Evolutionary conservation across 2,113 vertebrate genomes (phyloP), one percentile per base, ranked within the genome.

Genomic region (Prietella phreatophila): DNA sequence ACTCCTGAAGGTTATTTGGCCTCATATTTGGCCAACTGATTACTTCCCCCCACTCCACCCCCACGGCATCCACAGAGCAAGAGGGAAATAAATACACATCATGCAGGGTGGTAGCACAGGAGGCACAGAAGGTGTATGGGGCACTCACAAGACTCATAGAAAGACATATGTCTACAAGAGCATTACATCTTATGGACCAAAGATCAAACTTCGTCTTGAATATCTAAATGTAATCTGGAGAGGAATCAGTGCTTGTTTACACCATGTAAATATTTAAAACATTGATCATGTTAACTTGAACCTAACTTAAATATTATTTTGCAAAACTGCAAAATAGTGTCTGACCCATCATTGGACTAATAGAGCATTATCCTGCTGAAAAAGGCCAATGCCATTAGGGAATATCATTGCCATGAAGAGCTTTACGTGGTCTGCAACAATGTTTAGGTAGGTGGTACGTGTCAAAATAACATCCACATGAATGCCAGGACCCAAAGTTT

Each of bases 1-100:
- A 96, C 93, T 97, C 94, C 96, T 99, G 98, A 99, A 99, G 98
- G 98, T 99, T 99, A 99, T 99, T 97, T 96, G 96, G 93, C 97
- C 96, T 97, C 96, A 95, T 97, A 95, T 97, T 97, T 96, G 96
- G 97, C 95, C 96, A 96, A 96, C 91, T 94, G 94, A 95, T 95
- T 94, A 95, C 92, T 87, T 93, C 89, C 89, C 67, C 19, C 79
- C 81, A 33, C 55, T 22, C 19, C 85, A 63, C 71, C 33, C 71
- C 60, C 81, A 53, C 73, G 61, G 25, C 75, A 30, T 47, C n/a
- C 47, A 85, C 20, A 84, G 92, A 88, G 87, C 87, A 88, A 90
- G 75, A 88, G 90, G 89, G 90, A 94, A 91, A 96, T 95, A 95
- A 95, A 95, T 95, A 93, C 93, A 93, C 47, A 89, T 69, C 19